phyloP scores from a whole-genome alignment of 1,140 invertebrate genomes.

The Drosophila bifasciata region DNA sequence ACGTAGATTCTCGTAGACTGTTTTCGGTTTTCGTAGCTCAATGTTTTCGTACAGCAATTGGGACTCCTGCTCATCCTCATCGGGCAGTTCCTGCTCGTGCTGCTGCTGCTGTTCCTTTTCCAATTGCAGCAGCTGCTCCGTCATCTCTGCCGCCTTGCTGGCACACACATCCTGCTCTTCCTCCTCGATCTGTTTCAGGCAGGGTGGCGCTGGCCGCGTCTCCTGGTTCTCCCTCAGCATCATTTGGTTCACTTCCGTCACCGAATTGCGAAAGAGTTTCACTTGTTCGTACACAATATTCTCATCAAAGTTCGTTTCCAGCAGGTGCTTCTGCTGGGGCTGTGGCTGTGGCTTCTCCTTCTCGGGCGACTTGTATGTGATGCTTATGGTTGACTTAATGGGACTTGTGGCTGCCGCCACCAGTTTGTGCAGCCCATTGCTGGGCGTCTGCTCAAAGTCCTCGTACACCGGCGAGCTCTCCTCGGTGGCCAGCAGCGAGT shows the following conservation, averaged over 20 bases:
- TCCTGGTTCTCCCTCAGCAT: constrained; percentile 78
- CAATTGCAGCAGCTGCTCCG: constrained; percentile 61
- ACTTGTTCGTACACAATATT: constrained; percentile 89
- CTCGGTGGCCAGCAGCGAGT: constrained; percentile 77
- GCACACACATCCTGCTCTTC: constrained; percentile 67
- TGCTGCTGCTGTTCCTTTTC: constrained; percentile 42
- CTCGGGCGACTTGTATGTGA: constrained; percentile 86
- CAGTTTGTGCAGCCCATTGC: constrained; percentile 60
- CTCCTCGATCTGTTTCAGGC: constrained; percentile 71
- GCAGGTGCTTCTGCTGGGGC: constrained; percentile 37
- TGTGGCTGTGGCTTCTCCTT: constrained; percentile 42
- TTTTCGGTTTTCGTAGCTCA: constrained; percentile 83
- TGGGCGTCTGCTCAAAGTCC: constrained; percentile 77
- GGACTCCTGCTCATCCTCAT: constrained; percentile 25
- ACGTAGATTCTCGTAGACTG: constrained; percentile 85
- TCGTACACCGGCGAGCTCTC: constrained; percentile 79
- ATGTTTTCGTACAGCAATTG: constrained; percentile 81
- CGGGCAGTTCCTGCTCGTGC: constrained; percentile 1
- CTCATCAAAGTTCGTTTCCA: constrained; percentile 83
- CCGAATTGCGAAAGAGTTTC: constrained; percentile 89
- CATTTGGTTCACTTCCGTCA: constrained; percentile 90
- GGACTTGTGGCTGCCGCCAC: constrained; percentile 82
- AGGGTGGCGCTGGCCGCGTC: constrained; percentile 11
- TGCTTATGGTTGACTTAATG: constrained; percentile 88
- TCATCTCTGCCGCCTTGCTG: constrained; percentile 73